phyloP scores from a whole-genome alignment of 2,797 vertebrate species.

The Protosalanx chinensis region DNA sequence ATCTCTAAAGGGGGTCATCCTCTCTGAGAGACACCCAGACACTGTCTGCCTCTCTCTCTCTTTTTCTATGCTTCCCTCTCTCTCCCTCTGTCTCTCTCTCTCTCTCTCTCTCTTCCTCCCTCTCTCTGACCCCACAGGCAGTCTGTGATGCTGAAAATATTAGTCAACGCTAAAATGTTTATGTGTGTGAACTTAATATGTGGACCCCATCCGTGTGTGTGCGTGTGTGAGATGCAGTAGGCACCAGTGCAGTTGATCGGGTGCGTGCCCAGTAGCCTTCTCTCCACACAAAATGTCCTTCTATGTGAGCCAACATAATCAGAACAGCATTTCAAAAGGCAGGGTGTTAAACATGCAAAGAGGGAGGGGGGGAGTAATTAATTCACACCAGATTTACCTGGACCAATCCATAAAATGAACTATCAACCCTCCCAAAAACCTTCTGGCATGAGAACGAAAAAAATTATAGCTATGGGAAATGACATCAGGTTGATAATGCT shows the following conservation, averaged over 20 bases:
- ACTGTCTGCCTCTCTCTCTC: not conserved
- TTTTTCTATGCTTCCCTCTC: not conserved
- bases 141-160: not conserved
- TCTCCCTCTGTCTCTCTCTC: not conserved
- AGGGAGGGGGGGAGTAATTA: not conserved
- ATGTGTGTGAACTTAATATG: too few species aligned
- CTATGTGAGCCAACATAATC: not conserved
- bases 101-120: not conserved
- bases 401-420: not conserved
- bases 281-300: not conserved
- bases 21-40: conserved; percentile 14
- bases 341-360: not conserved
- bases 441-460: too few species aligned
- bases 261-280: too few species aligned
- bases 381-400: too few species aligned
- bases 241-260: not conserved
- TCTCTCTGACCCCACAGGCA: not conserved
- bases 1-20: conserved; percentile 28
- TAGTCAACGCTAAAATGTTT: too few species aligned
- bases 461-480: not conserved
- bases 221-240: too few species aligned
- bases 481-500: not conserved
- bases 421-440: too few species aligned
- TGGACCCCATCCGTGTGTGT: too few species aligned
- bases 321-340: not conserved